A percentile compares a stretch with the other conserved stretches of the same genome.
Conservation (phyloP, 2,797 vertebrate species). For the Phoeniculus purpureus region DNA sequence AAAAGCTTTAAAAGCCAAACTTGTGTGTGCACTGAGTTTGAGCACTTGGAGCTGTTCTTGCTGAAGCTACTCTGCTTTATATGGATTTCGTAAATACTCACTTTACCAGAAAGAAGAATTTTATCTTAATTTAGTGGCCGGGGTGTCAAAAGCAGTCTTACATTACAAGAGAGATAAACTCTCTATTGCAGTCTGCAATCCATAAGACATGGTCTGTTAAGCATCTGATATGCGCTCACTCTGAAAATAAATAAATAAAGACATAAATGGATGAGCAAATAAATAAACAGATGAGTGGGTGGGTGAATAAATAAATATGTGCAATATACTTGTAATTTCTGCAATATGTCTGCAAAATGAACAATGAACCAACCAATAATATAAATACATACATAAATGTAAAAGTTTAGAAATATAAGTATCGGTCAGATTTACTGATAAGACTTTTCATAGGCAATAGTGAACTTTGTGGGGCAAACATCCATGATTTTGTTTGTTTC, state of each 20-base stretch:
- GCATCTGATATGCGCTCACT: accelerated
- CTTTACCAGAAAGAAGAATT: too few species aligned
- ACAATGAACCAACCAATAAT: too few species aligned
- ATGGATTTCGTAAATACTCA: background rate
- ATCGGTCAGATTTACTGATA: background rate
- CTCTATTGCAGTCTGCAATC: background rate
- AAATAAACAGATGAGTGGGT: too few species aligned
- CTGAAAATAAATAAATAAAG: too few species aligned
- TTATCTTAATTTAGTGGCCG: background rate
- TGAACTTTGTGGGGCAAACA: background rate
- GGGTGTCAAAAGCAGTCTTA: background rate
- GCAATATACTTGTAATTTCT: background rate
- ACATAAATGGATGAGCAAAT: too few species aligned
- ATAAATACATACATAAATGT: background rate
- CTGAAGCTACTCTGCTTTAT: background rate
- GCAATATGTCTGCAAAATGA: too few species aligned
- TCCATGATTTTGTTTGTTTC: background rate
- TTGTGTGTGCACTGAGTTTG: accelerated
- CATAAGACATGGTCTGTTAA: background rate
- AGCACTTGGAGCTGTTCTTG: background rate
- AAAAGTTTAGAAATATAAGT: background rate
- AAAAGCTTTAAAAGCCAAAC: background rate
- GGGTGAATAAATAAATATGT: too few species aligned
- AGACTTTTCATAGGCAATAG: background rate
- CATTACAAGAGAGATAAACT: background rate